Evolutionary conservation across 1,140 invertebrate species (phyloP), one percentile per base, ranked within the genome.

Genomic region (Steinernema feltiae): DNA sequence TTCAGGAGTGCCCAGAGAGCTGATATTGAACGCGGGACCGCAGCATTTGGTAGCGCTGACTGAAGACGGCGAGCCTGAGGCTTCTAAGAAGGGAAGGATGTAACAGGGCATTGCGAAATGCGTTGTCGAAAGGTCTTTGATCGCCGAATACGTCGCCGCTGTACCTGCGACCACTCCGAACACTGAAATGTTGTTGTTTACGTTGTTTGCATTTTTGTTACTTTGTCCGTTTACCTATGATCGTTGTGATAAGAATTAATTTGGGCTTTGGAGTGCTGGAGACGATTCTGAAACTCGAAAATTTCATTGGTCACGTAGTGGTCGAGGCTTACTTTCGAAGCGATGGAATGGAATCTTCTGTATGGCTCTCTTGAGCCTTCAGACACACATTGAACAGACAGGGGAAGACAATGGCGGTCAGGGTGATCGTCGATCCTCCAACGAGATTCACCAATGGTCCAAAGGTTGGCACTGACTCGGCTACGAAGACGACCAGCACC

Each of bases 401-500:
- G 18, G 87, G 87, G 24, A 82, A 80, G 18, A 87, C 78, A 53
- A 85, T 84, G 3, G 82, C 83, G 63, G 84, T 76, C 12, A 86
- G 69, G 0, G 86, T 84, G 3, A 82, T 84, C 48, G 86, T 87
- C 0, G 86, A 86, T 0, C 86, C 85, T 30, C 87, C 87, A 29
- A 87, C 82, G 17, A 87, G 81, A 21, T 85, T 82, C 32, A 87
- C 75, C 69, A 87, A 83, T 46, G 83, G 78, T 1, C 86, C 86
- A 77, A 87, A 87, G 32, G 81, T 82, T 0, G 87, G 87, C 21
- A 87, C 76, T 1, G 79, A 76, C 74, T 84, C 82, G 1, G 83
- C 85, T 0, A 86, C 79, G 74, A 87, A 84, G 41, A 87, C 71
- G 1, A 86, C 82, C 0, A 79, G 29, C 0, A 73, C 69, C 32